Evolutionary conservation across 2,888 invertebrate species (phyloP), one percentile per base, ranked within the genome.

Genomic region (Leptopilina drosophilae): DNA sequence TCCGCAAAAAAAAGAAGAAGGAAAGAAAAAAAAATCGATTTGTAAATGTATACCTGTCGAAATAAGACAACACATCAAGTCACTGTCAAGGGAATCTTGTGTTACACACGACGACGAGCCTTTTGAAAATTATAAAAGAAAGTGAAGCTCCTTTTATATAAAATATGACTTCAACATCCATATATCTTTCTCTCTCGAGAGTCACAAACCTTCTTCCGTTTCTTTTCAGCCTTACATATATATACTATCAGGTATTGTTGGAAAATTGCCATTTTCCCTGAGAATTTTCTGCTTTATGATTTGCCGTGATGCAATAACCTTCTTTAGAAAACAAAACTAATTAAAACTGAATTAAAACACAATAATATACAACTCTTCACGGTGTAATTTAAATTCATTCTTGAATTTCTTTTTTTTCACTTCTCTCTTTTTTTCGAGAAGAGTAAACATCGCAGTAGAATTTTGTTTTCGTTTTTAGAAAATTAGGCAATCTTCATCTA

Each of bases 261-360:
- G 67, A 69, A 69, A 69, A 69, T 53, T 69, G 67, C 53, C 14
- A 69, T 49, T 69, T 69, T 46, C 67, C 67, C 26, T 69, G 67
- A 69, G 53, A 69, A 69, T 69, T 69, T 69, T 69, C 67, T 49
- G 49, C 20, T 69, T 69, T 69, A 69, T 53, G 67, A 69, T 20
- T 33, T 67, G 9, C 20, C 20, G 26, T 69, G 67, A 69, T 69
- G 26, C 49, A 69, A 33, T 33, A 33, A 69, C 26, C 67, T 69
- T 69, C 49, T 12, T 69, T 42, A 49, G 67, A 69, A 69, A 69
- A 46, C 46, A 69, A 49, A 69, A 20, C 67, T 11, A 69, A 69
- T 69, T 53, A 69, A 69, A 69, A 53, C 6, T 49, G 26, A 62
- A 62, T 62, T 20, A 62, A 62, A 49, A 49, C 12, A 62, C 62